A percentile compares a stretch with the other conserved stretches of the same genome.
Conservation (phyloP, 2,888 invertebrate species). For the Agrenia bidenticulata region DNA sequence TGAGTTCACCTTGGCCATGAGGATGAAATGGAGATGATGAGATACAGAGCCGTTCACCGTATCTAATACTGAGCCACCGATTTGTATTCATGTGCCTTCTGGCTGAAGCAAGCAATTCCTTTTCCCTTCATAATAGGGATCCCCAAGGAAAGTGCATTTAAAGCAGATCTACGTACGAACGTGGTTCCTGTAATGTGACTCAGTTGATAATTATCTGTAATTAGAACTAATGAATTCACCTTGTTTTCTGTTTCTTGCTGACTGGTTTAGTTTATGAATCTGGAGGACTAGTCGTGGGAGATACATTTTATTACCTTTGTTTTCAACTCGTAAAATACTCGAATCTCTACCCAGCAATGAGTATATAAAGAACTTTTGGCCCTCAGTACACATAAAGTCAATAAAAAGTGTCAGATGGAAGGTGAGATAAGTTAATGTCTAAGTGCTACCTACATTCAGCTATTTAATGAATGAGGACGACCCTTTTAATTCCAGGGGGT, state of each 20-base stretch:
- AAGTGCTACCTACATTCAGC: background rate
- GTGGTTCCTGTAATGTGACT: background rate
- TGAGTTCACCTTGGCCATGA: constrained; percentile 16
- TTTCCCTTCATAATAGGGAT: background rate
- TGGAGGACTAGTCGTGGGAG: too few relatives aligned
- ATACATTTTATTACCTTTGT: too few relatives aligned
- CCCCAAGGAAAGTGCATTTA: background rate
- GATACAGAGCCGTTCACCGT: constrained; percentile 5
- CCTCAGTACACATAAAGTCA: constrained; percentile 3
- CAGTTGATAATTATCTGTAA: background rate
- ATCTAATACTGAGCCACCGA: constrained; percentile 4
- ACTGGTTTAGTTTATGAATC: too few relatives aligned
- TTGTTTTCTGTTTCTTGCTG: too few relatives aligned
- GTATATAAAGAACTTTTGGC: too few relatives aligned
- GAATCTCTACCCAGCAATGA: too few relatives aligned
- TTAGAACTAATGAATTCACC: background rate
- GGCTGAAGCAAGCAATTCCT: too few relatives aligned
- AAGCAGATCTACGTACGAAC: background rate
- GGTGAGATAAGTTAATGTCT: constrained; percentile 1
- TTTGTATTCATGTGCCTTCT: constrained; percentile 10
- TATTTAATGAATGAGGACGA: too few relatives aligned
- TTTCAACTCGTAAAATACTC: too few relatives aligned
- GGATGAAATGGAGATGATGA: constrained; percentile 12
- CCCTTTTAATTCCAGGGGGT: too few relatives aligned
- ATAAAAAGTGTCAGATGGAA: constrained; percentile 2